Conservation (phyloP, 1,140 invertebrate genomes). For the Schlechtendalia chinensis region DNA sequence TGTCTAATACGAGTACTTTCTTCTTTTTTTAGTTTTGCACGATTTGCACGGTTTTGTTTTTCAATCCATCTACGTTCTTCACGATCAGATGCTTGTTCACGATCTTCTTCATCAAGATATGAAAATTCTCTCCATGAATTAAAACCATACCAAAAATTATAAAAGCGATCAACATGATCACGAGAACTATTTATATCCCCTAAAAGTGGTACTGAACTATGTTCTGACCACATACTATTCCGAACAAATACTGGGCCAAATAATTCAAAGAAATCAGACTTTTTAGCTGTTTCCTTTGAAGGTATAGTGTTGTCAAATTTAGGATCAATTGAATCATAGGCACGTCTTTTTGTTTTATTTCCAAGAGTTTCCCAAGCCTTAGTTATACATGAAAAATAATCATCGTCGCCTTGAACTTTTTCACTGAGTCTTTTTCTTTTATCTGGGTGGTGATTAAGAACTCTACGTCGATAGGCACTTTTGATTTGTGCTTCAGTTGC, state of each 20-base stretch:
- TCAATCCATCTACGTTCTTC: conserved; percentile 97
- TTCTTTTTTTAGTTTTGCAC: conserved; percentile 92
- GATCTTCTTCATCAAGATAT: conserved; percentile 98
- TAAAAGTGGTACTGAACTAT: conserved; percentile 79
- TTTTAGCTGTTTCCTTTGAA: conserved; percentile 66
- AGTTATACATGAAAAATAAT: conserved; percentile 99
- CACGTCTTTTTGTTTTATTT: conserved; percentile 74
- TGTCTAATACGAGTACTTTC: conserved; percentile 87
- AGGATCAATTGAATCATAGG: conserved; percentile 96
- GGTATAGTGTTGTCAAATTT: conserved; percentile 89
- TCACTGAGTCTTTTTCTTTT: conserved; percentile 88
- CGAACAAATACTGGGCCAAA: conserved; percentile 79
- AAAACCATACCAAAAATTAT: conserved; percentile 94
- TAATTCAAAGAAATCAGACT: conserved; percentile 74
- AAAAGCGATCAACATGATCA: conserved; percentile 79
- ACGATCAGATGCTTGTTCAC: conserved; percentile 92
- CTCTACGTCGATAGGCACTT: conserved; percentile 85
- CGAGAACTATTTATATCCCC: conserved; percentile 72
- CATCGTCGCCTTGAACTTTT: conserved; percentile 79
- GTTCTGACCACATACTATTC: conserved; percentile 91
- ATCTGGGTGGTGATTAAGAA: conserved; percentile 95
- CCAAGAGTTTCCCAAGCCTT: conserved; percentile 92
- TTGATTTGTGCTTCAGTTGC: conserved; percentile 91
- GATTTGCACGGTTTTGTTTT: conserved; percentile 90
- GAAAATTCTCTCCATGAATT: conserved; percentile 99